Conservation (phyloP, 2,888 invertebrate genomes). For the Limnephilus auricula region DNA sequence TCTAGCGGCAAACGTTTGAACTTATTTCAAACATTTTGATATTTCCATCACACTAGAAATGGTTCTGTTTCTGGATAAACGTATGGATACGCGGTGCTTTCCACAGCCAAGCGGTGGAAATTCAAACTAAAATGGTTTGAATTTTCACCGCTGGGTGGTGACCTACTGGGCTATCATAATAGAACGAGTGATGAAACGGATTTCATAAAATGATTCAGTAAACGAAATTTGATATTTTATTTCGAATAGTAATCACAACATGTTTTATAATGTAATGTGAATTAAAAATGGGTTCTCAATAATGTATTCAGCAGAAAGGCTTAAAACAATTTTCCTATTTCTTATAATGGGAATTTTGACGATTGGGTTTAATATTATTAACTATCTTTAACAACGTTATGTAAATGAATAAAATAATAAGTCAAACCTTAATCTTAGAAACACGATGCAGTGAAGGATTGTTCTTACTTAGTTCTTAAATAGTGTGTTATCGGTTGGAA, state of each 20-base stretch:
- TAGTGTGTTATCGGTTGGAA: not conserved
- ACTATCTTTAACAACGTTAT: no score
- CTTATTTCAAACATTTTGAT: not conserved
- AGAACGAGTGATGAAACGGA: not conserved
- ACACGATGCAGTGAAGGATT: not conserved
- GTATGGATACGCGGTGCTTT: not conserved
- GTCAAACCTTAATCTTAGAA: not conserved
- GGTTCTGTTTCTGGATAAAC: slow-evolving; percentile 14
- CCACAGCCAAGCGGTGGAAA: not conserved
- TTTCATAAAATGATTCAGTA: not conserved
- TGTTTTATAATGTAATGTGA: not conserved
- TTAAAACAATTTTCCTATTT: no score
- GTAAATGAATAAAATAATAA: not conserved
- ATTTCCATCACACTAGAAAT: not conserved
- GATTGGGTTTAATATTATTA: no score
- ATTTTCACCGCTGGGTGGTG: slow-evolving; percentile 6
- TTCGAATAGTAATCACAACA: not conserved
- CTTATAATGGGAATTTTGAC: no score
- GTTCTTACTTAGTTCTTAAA: not conserved
- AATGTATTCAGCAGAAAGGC: not conserved
- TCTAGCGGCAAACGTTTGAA: not conserved
- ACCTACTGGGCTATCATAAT: no score
- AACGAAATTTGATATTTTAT: not conserved
- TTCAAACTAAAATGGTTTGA: not conserved
- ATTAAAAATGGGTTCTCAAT: not conserved